Conservation (phyloP, 2,888 invertebrate genomes). For the Noctua comes region DNA sequence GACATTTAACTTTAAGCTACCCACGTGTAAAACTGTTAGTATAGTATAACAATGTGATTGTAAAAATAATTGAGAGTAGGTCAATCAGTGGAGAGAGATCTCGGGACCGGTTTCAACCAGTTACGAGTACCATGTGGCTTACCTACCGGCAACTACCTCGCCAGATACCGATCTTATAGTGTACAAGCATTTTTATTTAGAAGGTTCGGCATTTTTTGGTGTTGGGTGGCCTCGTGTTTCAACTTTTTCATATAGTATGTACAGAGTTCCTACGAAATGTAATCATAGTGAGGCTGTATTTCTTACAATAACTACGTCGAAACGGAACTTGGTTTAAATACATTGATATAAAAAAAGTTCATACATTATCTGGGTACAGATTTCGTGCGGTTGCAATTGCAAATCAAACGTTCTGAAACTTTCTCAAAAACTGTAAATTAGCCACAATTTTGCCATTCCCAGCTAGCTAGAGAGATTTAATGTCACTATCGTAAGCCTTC, state of each 20-base stretch:
- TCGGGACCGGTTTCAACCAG: constrained; percentile 60
- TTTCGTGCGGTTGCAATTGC: not conserved
- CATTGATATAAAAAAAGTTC: not conserved
- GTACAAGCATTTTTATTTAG: constrained; percentile 46
- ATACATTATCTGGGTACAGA: not conserved
- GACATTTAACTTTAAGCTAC: not conserved
- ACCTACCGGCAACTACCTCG: constrained; percentile 51
- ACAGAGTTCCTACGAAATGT: not conserved
- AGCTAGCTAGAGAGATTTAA: not conserved
- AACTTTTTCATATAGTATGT: not conserved
- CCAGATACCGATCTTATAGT: constrained; percentile 53
- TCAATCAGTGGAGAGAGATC: constrained; percentile 63
- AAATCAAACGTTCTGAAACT: not conserved
- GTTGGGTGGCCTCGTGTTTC: constrained; percentile 10
- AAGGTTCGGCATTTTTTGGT: constrained; percentile 12
- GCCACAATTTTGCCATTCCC: not conserved
- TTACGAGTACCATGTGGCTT: constrained; percentile 49
- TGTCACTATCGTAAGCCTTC: not conserved
- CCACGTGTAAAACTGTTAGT: constrained; percentile 49
- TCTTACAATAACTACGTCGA: not conserved
- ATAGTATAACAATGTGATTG: constrained; percentile 64
- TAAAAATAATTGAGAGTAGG: constrained; percentile 67
- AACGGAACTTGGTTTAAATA: not conserved
- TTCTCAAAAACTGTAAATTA: not conserved
- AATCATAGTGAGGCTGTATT: not conserved